phyloP scores from a whole-genome alignment of 2,888 invertebrate genomes.

The Saturnia japonica region DNA sequence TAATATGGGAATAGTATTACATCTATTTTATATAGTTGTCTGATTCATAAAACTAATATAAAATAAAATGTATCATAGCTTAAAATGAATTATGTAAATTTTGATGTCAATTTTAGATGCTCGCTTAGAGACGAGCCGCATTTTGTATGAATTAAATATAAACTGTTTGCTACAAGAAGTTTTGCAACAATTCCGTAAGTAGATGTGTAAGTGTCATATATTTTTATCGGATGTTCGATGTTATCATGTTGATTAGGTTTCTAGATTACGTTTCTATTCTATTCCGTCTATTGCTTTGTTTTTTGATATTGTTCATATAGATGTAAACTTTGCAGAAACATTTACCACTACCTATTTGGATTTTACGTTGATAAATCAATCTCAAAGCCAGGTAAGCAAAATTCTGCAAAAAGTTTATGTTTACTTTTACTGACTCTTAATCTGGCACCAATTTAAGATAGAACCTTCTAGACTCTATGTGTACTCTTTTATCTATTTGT shows the following conservation, averaged over 20 bases:
- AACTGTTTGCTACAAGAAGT: conserved; percentile 72
- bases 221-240: conserved; percentile 66
- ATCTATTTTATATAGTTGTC: conserved; percentile 77
- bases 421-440: background rate
- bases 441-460: background rate
- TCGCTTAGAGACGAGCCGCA: conserved; percentile 57
- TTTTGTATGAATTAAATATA: conserved; percentile 56
- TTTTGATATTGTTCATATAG: background rate
- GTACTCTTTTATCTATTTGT: background rate
- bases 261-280: conserved; percentile 45
- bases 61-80: conserved; percentile 73
- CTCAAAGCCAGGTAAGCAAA: background rate
- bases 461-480: background rate
- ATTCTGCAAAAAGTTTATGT: background rate
- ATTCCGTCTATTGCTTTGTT: conserved; percentile 23
- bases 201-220: conserved; percentile 44
- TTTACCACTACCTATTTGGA: background rate
- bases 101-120: conserved; percentile 79
- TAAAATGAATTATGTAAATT: conserved; percentile 73
- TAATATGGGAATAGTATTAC: conserved; percentile 25
- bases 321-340: background rate
- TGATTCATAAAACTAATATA: conserved; percentile 63
- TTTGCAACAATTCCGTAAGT: conserved; percentile 65
- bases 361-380: background rate
- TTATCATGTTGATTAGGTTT: conserved; percentile 51